Percentiles rank a stretch among this genome's conserved stretches.
Evolutionary conservation across 1,140 invertebrate species (phyloP).

Genomic region (Adoxophyes honmai): DNA sequence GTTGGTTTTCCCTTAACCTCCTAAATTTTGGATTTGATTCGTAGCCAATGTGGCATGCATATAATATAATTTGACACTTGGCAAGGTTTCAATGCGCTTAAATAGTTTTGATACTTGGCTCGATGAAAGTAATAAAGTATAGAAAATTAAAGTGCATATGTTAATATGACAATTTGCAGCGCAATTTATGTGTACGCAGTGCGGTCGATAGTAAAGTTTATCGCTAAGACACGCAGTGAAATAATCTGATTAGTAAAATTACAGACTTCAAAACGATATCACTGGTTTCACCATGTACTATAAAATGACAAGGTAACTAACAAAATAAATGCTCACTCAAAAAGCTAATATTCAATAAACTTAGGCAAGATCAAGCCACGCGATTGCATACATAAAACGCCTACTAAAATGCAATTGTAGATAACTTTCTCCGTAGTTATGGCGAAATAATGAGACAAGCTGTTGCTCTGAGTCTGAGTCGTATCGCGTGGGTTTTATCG

Average conservation of each 20-base stretch:
- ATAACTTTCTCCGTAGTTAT: slow-evolving; percentile 4
- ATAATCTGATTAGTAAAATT: no score
- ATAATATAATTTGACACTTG: neutral
- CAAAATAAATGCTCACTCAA: no score
- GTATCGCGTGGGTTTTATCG: neutral
- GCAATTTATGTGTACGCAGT: no score
- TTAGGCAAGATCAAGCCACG: neutral
- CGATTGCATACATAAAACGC: neutral
- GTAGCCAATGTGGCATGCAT: neutral
- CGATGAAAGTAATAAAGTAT: neutral
- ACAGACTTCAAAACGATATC: no score
- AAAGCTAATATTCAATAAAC: neutral
- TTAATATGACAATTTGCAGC: no score
- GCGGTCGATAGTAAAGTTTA: no score
- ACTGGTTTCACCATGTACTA: no score
- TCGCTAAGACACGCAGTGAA: no score
- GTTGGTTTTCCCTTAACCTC: neutral
- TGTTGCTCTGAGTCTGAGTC: neutral
- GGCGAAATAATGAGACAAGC: slow-evolving; percentile 11
- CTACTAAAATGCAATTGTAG: slow-evolving; percentile 2
- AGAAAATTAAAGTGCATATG: no score
- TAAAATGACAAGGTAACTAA: no score
- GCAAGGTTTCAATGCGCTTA: neutral
- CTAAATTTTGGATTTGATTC: slow-evolving; percentile 4
- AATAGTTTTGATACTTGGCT: slow-evolving; percentile 4